Evolutionary conservation across 2,888 invertebrate genomes (phyloP).

Genomic region (Coelopa pilipes): DNA sequence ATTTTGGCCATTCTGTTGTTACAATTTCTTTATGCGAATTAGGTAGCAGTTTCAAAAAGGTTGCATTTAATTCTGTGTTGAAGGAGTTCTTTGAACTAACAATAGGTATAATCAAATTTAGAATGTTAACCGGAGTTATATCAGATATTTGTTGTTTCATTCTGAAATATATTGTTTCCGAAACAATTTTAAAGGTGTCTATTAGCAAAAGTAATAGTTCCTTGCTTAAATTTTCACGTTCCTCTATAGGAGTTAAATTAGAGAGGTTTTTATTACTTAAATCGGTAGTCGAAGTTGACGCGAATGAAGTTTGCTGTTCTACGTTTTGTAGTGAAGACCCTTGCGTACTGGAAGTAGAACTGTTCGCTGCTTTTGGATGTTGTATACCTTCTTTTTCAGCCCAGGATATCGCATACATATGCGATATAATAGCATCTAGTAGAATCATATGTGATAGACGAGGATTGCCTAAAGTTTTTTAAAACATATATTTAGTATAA

Average conservation of each 20-base stretch:
- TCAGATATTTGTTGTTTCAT: slow-evolving; percentile 63
- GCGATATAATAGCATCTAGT: slow-evolving; percentile 63
- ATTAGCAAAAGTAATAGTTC: slow-evolving; percentile 60
- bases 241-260: slow-evolving; percentile 47
- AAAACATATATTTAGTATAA: neutral
- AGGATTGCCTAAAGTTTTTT: slow-evolving; percentile 50
- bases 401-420: slow-evolving; percentile 65
- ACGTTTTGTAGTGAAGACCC: slow-evolving; percentile 38
- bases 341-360: slow-evolving; percentile 41
- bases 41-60: slow-evolving; percentile 62
- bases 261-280: slow-evolving; percentile 47
- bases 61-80: slow-evolving; percentile 60
- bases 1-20: slow-evolving; percentile 64
- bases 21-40: slow-evolving; percentile 65
- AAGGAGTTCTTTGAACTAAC: slow-evolving; percentile 62
- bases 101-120: slow-evolving; percentile 63
- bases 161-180: slow-evolving; percentile 58
- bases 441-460: slow-evolving; percentile 63
- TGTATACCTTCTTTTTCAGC: slow-evolving; percentile 62
- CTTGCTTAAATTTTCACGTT: slow-evolving; percentile 54
- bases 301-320: slow-evolving; percentile 40
- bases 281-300: slow-evolving; percentile 47
- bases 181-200: slow-evolving; percentile 58
- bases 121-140: slow-evolving; percentile 55
- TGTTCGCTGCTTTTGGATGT: slow-evolving; percentile 47